These are phyloP conservation scores for Sinelater perroti DNA, from an alignment of 2,888 invertebrate species.

Conservation along the genomic window DNA sequence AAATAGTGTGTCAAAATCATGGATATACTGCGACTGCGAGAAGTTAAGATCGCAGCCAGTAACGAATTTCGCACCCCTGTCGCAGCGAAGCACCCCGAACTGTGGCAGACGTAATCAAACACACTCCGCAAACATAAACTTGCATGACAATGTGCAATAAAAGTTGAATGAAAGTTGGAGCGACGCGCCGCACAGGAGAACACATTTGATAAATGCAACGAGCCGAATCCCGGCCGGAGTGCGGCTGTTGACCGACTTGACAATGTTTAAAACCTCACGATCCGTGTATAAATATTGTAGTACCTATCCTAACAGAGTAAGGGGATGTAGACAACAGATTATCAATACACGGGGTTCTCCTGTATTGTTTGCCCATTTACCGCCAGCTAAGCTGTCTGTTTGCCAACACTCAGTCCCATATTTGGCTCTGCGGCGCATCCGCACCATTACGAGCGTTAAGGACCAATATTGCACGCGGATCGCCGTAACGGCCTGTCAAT, in stretches of 20 bases:
- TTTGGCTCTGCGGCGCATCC: conserved; percentile 44
- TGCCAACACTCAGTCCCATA: conserved; percentile 55
- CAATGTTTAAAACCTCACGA: conserved; percentile 52
- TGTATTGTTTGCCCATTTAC: conserved; percentile 60
- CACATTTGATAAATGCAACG: conserved; percentile 46
- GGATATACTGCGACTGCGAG: too few relatives aligned
- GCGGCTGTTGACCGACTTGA: conserved; percentile 45
- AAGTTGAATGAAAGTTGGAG: conserved; percentile 41
- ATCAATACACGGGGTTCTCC: conserved; percentile 55
- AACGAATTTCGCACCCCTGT: conserved; percentile 15
- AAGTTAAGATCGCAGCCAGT: too few relatives aligned
- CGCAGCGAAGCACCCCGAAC: conserved; percentile 31
- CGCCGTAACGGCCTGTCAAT: conserved; percentile 54
- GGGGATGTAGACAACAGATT: conserved; percentile 60
- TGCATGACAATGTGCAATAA: conserved; percentile 45
- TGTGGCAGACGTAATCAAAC: conserved; percentile 38
- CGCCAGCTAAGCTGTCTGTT: conserved; percentile 60
- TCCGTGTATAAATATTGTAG: conserved; percentile 59
- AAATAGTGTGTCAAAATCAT: too few relatives aligned
- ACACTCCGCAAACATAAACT: conserved; percentile 40
- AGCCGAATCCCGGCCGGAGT: conserved; percentile 37
- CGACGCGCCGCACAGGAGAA: conserved; percentile 34
- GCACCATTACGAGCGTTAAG: conserved; percentile 33
- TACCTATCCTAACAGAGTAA: conserved; percentile 54
- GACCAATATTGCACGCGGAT: conserved; percentile 44